Base-by-base conservation (phyloP, 2,888 invertebrate genomes). In the Priocnemis perturbator region DNA sequence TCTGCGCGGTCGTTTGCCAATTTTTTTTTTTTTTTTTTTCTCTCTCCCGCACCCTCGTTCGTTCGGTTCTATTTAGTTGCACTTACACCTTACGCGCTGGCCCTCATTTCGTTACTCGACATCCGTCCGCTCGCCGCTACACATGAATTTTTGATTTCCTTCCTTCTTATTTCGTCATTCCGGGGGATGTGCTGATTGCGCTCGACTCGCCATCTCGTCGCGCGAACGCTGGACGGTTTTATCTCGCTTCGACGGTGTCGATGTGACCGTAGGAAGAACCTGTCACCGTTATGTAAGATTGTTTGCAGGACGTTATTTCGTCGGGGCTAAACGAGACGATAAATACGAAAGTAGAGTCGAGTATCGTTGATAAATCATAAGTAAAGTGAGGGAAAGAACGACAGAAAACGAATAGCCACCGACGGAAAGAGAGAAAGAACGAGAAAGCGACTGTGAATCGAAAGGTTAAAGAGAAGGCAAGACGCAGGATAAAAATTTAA, bases 251-350 rank as follows among this genome's bases (percentile, higher is more conserved):
- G 20, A 5, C 50, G 19, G n/a, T 50, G n/a, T 1, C 50, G 3
- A 50, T 50, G 50, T 20, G 50, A 50, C 4, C 50, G 11, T 50
- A 17, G 17, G 14, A n/a, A 17, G 5, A 17, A 15, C 5, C 20
- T 50, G 20, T 20, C 50, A 20, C 50, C 20, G 50, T 50, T 50
- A 50, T 20, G n/a, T 50, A 50, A 50, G 50, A 20, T 50, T 20
- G 17, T 50, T 50, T 50, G 20, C 50, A 50, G 50, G 50, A n/a
- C 20, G 17, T 50, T 20, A 50, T 50, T 50, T 15, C 50, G 47
- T n/a, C 17, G 47, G 19, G 37, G 37, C 37, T 37, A 37, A 37
- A 37, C 37, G 37, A 11, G 37, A 37, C 37, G 37, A 37, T 37
- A 37, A 37, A 37, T n/a, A 37, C 37, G 37, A 37, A 37, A 3